Conservation (phyloP, 2,888 invertebrate genomes). For the Serrognathus titanus region DNA sequence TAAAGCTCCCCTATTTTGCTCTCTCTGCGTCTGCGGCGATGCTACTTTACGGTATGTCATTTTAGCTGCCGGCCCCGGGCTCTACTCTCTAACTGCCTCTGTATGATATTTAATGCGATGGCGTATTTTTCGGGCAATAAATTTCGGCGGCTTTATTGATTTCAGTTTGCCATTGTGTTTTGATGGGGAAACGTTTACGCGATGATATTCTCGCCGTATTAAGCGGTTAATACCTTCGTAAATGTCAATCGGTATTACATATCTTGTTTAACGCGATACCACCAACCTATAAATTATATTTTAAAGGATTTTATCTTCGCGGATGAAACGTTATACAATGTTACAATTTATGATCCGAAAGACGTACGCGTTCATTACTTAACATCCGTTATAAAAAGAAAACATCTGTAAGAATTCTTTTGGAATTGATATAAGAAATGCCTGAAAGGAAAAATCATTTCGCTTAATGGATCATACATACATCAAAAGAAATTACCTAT, state of each 20-base stretch:
- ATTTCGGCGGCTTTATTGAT: not conserved
- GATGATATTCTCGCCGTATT: not conserved
- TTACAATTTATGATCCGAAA: too few species aligned
- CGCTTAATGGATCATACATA: too few species aligned
- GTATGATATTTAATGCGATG: conserved; percentile 9
- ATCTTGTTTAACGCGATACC: not conserved
- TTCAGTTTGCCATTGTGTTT: not conserved
- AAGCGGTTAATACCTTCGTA: not conserved
- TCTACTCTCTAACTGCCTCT: conserved; percentile 4
- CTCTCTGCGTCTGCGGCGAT: not conserved
- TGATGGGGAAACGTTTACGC: not conserved
- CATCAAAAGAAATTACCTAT: too few species aligned
- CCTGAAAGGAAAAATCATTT: too few species aligned
- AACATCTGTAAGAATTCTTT: too few species aligned
- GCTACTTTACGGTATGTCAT: conserved; percentile 6
- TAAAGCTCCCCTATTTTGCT: conserved; percentile 18
- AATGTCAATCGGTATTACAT: not conserved
- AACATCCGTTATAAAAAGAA: too few species aligned
- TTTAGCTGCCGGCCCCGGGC: conserved; percentile 9
- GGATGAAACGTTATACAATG: too few species aligned
- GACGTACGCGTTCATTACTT: too few species aligned
- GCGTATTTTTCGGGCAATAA: conserved; percentile 7
- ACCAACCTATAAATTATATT: too few species aligned
- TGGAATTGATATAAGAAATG: too few species aligned
- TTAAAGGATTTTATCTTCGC: too few species aligned